Base-by-base conservation (phyloP, 2,113 vertebrate genomes). In the Crotalus tigris region DNA sequence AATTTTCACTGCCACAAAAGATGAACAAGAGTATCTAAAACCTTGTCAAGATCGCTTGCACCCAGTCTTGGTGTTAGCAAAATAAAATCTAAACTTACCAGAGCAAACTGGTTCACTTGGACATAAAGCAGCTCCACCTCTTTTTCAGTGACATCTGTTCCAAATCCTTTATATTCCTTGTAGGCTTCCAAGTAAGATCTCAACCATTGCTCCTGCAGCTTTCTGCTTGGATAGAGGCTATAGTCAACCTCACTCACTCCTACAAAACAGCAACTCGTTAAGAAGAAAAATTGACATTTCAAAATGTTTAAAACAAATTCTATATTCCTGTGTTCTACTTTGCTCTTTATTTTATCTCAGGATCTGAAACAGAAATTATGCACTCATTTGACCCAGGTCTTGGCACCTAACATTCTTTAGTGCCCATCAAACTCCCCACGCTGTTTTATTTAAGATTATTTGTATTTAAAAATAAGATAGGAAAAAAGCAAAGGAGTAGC, bases 201-300 rank as follows among this genome's bases (percentile, higher is more conserved):
- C 53, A 99, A 97, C 99, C 99, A 99, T n/a, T 98, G 97, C 55
- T 98, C 95, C 96, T 99, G 99, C n/a, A 99, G 97, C 53, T 97
- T 94, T 93, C 98, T 97, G 29, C 95, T 95, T 69, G 99, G 99
- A 95, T 99, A 99, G 94, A 98, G 98, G 93, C 97, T 99, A 96
- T 99, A 99, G 97, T 99, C 99, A 96, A 99, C 99, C 89, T 99
- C 99, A 91, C 98, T 99, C 94, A 99, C 97, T 95, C 99, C 99
- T 99, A 94, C 23, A 90, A 51, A 89, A 91, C 64, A 15, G 81
- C 88, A 10, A 5, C 0, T 86, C 54, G 7, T 15, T 54, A 85
- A 46, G 11, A 69, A 33, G 85, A 88, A 49, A 89, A 7, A 54
- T 4, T 29, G 23, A 85, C 53, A 90, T 85, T 58, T 1, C 6